Evolutionary conservation across 1,140 invertebrate genomes (phyloP).

Genomic region (Leptestheria dahalacensis): DNA sequence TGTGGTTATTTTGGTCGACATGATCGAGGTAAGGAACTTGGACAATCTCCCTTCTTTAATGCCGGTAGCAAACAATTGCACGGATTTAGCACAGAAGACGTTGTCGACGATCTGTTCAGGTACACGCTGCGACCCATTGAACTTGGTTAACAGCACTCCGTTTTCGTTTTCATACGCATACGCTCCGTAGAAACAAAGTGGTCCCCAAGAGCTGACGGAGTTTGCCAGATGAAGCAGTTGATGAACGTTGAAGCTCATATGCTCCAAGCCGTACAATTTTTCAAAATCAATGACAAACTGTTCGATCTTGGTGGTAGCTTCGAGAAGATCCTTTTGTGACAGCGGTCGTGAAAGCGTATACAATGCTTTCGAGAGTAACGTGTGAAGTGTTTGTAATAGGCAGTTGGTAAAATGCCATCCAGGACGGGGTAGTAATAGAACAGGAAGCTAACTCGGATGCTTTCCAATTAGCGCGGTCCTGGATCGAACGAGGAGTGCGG

Average conservation of each 20-base stretch:
- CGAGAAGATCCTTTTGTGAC: neutral
- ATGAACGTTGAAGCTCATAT: conserved; percentile 7
- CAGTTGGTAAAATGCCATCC: neutral
- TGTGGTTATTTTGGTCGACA: too few species aligned
- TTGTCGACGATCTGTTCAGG: neutral
- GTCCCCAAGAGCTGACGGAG: neutral
- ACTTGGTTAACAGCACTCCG: neutral
- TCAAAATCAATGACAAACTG: neutral
- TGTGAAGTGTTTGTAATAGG: neutral
- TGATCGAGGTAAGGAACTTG: neutral
- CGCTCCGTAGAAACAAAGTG: neutral
- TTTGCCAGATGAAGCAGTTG: neutral
- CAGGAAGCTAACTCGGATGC: neutral
- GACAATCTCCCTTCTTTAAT: neutral
- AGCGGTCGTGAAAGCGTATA: neutral
- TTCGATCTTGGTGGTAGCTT: neutral
- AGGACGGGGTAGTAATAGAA: neutral
- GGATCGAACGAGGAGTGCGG: neutral
- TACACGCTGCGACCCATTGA: neutral
- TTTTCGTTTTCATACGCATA: neutral
- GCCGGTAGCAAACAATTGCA: neutral
- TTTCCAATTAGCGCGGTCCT: neutral
- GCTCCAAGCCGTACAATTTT: neutral
- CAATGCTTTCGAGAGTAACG: neutral
- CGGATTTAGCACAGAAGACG: neutral